Evolutionary conservation across 2,888 invertebrate genomes (phyloP).

Genomic region (Euzophera pinguis): DNA sequence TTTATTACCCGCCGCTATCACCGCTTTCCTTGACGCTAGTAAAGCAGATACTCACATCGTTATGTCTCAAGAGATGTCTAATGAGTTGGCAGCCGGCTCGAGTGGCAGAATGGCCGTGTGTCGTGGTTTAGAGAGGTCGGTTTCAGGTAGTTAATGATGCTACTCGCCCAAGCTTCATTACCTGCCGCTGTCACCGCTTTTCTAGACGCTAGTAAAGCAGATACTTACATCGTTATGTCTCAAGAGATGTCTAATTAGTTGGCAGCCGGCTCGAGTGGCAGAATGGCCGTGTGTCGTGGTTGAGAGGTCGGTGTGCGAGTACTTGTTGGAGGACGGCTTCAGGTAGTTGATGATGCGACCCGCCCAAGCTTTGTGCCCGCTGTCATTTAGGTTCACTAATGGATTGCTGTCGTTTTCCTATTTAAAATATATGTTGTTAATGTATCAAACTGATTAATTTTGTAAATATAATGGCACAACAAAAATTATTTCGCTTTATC

Average conservation of each 20-base stretch:
- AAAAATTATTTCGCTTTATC: too few species aligned
- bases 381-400: conserved; percentile 61
- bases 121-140: conserved; percentile 84
- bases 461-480: too few species aligned
- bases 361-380: conserved; percentile 66
- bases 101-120: conserved; percentile 82
- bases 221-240: conserved; percentile 81
- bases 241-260: conserved; percentile 87
- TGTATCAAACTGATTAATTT: not conserved
- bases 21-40: not conserved
- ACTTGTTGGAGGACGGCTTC: conserved; percentile 92
- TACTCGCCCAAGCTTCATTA: conserved; percentile 80
- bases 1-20: too few species aligned
- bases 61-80: conserved; percentile 84
- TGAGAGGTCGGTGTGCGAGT: conserved; percentile 89
- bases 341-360: conserved; percentile 90
- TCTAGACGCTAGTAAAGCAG: not conserved
- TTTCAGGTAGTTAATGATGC: conserved; percentile 90
- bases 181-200: conserved; percentile 51
- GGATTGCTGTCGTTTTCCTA: conserved; percentile 57
- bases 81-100: conserved; percentile 86
- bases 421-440: not conserved
- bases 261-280: conserved; percentile 84
- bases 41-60: conserved; percentile 76
- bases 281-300: conserved; percentile 78